phyloP scores from a whole-genome alignment of 2,797 vertebrate species.

The Anguilla obscura region DNA sequence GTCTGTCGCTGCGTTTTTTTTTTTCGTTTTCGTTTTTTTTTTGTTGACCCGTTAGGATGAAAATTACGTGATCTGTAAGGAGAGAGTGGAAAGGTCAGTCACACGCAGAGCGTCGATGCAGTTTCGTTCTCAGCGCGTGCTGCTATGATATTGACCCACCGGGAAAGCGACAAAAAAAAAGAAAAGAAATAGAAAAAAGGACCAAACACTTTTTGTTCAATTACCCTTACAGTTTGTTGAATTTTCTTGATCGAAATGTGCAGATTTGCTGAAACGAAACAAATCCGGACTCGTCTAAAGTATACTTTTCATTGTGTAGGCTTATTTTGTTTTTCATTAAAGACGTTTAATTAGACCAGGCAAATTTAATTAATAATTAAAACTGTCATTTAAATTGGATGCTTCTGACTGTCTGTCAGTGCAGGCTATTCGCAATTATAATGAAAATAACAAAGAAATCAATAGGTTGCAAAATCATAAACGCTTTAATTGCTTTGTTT shows the following conservation, averaged over 20 bases:
- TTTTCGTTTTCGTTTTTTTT: no score
- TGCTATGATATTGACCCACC: slow-evolving; percentile 85
- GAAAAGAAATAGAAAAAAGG: slow-evolving; percentile 54
- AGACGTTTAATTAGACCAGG: not conserved
- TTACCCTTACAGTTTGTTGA: slow-evolving; percentile 63
- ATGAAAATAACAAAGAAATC: not conserved
- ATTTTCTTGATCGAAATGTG: slow-evolving; percentile 23
- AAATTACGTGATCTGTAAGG: slow-evolving; percentile 78
- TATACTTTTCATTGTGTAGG: no score
- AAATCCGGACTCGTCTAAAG: not conserved
- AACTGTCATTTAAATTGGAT: not conserved
- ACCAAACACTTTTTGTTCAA: slow-evolving; percentile 64
- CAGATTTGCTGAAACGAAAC: slow-evolving; percentile 6
- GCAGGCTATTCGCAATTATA: not conserved
- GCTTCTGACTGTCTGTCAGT: not conserved
- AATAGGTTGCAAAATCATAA: not conserved
- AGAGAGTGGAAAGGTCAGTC: slow-evolving; percentile 83
- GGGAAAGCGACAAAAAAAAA: slow-evolving; percentile 75
- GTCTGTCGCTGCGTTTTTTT: slow-evolving; percentile 11
- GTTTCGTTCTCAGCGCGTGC: slow-evolving; percentile 81
- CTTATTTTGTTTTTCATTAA: not conserved
- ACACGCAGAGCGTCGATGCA: slow-evolving; percentile 76
- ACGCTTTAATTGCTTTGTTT: not conserved
- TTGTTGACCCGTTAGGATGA: slow-evolving; percentile 69
- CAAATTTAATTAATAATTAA: slow-evolving; percentile 8